Percentiles rank a stretch among this genome's conserved stretches.
phyloP scores from a whole-genome alignment of 2,797 vertebrate species.

The Galaxias olidus region DNA sequence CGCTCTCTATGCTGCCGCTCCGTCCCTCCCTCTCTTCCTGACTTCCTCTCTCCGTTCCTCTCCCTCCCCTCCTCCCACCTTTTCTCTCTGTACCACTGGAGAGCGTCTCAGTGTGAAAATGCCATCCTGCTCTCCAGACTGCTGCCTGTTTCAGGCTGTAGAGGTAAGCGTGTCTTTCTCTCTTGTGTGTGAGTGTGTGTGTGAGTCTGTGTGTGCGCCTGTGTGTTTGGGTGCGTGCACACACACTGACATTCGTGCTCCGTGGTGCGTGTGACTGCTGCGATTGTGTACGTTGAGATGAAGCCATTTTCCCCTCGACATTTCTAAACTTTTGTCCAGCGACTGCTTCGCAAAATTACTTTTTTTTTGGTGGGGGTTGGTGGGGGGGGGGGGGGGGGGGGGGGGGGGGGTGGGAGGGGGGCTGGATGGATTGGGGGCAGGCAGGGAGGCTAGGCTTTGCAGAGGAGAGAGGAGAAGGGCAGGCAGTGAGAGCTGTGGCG shows the following conservation, averaged over 20 bases:
- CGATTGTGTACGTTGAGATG: slow-evolving; percentile 20
- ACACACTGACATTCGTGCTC: no score
- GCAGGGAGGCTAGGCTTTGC: slow-evolving; percentile 12
- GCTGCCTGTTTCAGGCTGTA: slow-evolving; percentile 87
- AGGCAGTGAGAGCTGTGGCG: slow-evolving; percentile 48
- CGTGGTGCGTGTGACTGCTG: not conserved
- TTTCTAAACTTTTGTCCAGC: slow-evolving; percentile 59
- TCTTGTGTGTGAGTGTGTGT: slow-evolving; percentile 18
- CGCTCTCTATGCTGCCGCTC: not conserved
- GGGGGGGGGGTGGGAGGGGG: not conserved
- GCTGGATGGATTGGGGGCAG: slow-evolving; percentile 29
- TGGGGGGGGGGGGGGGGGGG: slow-evolving; percentile 23
- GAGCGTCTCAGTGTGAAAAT: slow-evolving; percentile 85
- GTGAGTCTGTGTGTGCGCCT: slow-evolving; percentile 19
- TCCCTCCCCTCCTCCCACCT: slow-evolving; percentile 42
- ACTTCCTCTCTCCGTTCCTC: slow-evolving; percentile 4
- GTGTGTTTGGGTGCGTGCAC: not conserved
- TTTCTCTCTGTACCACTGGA: slow-evolving; percentile 73
- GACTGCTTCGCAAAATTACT: slow-evolving; percentile 47
- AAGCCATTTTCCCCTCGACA: slow-evolving; percentile 12
- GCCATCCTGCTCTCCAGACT: slow-evolving; percentile 91
- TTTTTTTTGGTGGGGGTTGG: slow-evolving; percentile 24
- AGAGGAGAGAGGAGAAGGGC: slow-evolving; percentile 13
- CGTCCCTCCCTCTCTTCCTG: slow-evolving; percentile 15
- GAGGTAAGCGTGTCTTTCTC: slow-evolving; percentile 81